A percentile compares a stretch with the other conserved stretches of the same genome.
Conservation (phyloP, 2,113 vertebrate species). For the Piprites chloris region DNA sequence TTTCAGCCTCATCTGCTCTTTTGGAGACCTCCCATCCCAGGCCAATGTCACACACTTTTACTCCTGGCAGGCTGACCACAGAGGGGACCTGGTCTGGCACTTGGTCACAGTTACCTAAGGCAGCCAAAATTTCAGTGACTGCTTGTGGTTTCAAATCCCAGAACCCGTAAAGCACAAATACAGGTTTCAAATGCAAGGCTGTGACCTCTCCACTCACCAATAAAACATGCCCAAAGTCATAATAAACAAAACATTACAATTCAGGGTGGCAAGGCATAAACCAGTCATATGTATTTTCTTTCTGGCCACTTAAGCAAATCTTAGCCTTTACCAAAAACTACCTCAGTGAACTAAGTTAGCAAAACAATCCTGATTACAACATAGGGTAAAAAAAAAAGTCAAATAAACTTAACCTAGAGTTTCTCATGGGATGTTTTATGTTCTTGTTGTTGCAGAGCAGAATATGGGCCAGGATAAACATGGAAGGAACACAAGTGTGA, state of each 20-base stretch:
- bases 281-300: slow-evolving; percentile 46
- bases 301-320: slow-evolving; percentile 58
- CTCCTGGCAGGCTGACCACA: neutral
- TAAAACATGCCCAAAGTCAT: slow-evolving; percentile 57
- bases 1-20: neutral
- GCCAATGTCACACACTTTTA: neutral
- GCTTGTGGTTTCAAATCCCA: slow-evolving; percentile 66
- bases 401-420: slow-evolving; percentile 70
- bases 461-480: slow-evolving; percentile 58
- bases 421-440: slow-evolving; percentile 66
- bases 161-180: slow-evolving; percentile 50
- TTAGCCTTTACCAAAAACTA: slow-evolving; percentile 60
- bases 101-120: slow-evolving; percentile 17
- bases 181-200: slow-evolving; percentile 29
- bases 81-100: neutral
- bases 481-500: slow-evolving; percentile 57
- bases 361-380: slow-evolving; percentile 67
- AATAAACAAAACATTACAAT: slow-evolving; percentile 64
- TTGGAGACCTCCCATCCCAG: neutral
- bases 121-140: slow-evolving; percentile 6
- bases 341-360: slow-evolving; percentile 58
- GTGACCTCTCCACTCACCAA: slow-evolving; percentile 53
- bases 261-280: slow-evolving; percentile 62
- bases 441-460: slow-evolving; percentile 62
- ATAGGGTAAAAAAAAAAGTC: slow-evolving; percentile 43